phyloP scores from a whole-genome alignment of 2,888 invertebrate genomes.

The Pammene fasciana region DNA sequence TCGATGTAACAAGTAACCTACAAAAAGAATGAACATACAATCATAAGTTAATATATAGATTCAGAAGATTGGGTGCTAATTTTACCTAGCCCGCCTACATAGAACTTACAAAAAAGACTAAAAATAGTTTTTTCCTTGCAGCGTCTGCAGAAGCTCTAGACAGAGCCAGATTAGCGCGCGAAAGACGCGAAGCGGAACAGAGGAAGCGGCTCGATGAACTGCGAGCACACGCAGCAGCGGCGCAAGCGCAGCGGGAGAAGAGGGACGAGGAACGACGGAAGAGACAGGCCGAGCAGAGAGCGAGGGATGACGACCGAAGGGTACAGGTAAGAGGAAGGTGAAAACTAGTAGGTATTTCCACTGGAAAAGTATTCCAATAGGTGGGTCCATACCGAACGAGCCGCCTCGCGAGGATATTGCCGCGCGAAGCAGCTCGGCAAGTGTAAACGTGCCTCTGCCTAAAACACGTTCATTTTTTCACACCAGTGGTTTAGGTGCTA shows the following conservation, averaged over 20 bases:
- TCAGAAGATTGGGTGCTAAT: no score
- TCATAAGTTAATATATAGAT: no score
- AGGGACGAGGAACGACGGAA: conserved; percentile 92
- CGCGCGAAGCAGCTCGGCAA: no score
- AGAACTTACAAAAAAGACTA: neutral
- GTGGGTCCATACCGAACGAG: no score
- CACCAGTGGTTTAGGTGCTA: conserved; percentile 5
- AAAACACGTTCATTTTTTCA: neutral
- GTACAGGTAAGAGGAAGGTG: conserved; percentile 1
- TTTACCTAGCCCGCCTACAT: neutral
- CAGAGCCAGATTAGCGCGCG: conserved; percentile 89
- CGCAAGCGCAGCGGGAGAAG: conserved; percentile 94
- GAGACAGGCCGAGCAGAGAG: conserved; percentile 91
- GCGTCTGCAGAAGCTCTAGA: conserved; percentile 79
- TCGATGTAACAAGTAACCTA: no score
- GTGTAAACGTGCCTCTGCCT: no score
- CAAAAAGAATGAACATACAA: no score
- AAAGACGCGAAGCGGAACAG: conserved; percentile 94
- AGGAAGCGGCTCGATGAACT: conserved; percentile 94
- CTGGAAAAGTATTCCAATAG: no score
- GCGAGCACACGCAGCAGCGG: conserved; percentile 93
- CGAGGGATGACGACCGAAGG: conserved; percentile 88
- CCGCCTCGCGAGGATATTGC: no score
- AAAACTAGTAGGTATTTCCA: neutral
- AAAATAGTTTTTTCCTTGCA: conserved; percentile 46